These are phyloP conservation scores for Tokudaia tokunoshimensis DNA, from an alignment of 2,797 vertebrate genomes.

Conservation along the genomic window DNA sequence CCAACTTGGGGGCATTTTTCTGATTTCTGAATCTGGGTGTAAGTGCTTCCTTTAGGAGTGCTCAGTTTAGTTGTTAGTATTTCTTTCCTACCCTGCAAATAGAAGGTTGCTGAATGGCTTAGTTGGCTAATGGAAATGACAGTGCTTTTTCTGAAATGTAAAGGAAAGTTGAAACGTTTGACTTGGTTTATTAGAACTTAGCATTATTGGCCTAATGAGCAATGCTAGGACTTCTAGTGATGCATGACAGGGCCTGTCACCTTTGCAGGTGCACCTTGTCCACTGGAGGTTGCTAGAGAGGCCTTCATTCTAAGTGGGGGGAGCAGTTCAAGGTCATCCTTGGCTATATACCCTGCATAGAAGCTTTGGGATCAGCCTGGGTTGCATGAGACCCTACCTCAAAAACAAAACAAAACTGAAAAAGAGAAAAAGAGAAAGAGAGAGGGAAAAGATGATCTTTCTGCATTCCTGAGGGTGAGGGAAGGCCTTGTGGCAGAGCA, in stretches of 20 bases:
- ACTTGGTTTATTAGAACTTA: background rate
- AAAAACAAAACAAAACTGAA: background rate
- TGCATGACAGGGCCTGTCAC: too few relatives aligned
- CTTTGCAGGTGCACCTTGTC: background rate
- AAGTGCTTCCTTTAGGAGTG: background rate
- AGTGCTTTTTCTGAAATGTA: background rate
- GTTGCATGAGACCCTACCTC: background rate
- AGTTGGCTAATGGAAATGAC: background rate
- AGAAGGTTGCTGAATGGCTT: constrained; percentile 12
- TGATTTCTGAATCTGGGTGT: background rate
- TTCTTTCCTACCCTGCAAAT: constrained; percentile 1
- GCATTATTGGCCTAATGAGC: background rate
- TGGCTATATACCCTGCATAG: background rate
- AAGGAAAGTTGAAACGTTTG: background rate
- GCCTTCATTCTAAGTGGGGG: background rate
- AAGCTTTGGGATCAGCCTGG: background rate
- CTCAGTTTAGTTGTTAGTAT: background rate
- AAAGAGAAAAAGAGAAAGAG: too few relatives aligned
- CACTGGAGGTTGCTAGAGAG: background rate
- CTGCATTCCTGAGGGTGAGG: background rate
- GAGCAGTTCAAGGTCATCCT: background rate
- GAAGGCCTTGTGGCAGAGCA: background rate
- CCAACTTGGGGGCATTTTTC: background rate
- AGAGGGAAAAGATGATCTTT: too few relatives aligned
- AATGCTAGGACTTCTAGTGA: background rate